Evolutionary conservation across 2,113 vertebrate genomes (phyloP).

Genomic region (Craseonycteris thonglongyai): DNA sequence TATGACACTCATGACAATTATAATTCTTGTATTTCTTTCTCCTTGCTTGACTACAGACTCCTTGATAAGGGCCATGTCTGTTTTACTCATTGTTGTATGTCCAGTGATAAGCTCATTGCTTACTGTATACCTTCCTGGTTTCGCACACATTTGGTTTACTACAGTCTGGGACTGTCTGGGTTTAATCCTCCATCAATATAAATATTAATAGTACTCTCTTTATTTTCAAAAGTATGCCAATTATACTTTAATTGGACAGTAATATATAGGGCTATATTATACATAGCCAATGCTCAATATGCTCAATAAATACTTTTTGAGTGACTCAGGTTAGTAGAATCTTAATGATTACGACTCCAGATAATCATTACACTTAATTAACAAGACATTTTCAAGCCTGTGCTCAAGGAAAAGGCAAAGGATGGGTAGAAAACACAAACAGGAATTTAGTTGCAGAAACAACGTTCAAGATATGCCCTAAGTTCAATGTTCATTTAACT

Average conservation of each 20-base stretch:
- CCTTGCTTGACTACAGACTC: not conserved
- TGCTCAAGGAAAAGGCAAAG: not conserved
- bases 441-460: slow-evolving; percentile 6
- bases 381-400: not conserved
- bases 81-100: not conserved
- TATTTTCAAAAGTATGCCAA: not conserved
- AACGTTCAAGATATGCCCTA: not conserved
- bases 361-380: not conserved
- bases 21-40: not conserved
- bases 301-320: not conserved
- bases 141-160: not conserved
- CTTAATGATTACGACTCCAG: not conserved
- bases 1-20: not conserved
- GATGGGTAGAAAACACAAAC: not conserved
- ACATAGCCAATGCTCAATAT: not conserved
- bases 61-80: not conserved
- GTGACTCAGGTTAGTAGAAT: not conserved
- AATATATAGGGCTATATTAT: not conserved
- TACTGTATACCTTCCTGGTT: not conserved
- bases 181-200: not conserved
- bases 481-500: not conserved
- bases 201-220: not conserved
- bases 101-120: not conserved
- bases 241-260: not conserved
- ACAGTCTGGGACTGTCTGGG: not conserved